Base-by-base conservation (phyloP, 1,140 invertebrate genomes). In the Eumaeus atala region DNA sequence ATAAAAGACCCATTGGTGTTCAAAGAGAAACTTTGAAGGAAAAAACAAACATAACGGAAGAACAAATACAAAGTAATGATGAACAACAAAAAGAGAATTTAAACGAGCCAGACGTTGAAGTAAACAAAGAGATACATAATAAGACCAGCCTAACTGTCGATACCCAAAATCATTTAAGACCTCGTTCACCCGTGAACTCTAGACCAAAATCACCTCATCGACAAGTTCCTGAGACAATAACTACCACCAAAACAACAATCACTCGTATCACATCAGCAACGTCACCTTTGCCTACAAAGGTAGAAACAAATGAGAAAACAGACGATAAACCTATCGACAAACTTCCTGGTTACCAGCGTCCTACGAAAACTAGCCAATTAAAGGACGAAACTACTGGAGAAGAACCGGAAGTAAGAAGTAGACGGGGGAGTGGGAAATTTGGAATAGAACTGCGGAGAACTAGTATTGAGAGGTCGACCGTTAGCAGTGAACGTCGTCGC, bases 391-490 rank as follows among this genome's bases (percentile, higher is more conserved):
- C 61, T 8, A 76, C 60, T 17, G 48, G 53, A 9, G 78, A 84
- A 34, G 80, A 82, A 18, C 61, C 52, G 9, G 81, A 82, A 64
- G 68, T 84, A 9, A 87, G 78, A 54, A 88, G 77, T 42, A 74
- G 86, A 48, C 75, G 87, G 54, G 88, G 88, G 7, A 84, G 88
- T 53, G 91, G 90, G 0, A 92, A 92, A 63, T 93, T 93, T 67
- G 92, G 92, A 35, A 90, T 92, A 18, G 89, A 90, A 57, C 78
- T 92, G 18, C 85, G 87, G 10, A 87, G 86, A 62, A 91, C 89
- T 9, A 89, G 88, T 58, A 86, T 84, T 4, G 87, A 88, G 48
- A 75, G 83, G 56, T 62, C 70, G 8, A 77, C 80, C 21, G 66
- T 65, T 1, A 82, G 77, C 50, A 82, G 70, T 58, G 78, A 84